phyloP scores from a whole-genome alignment of 2,113 vertebrate genomes.

The Sylvicapra grimmia region DNA sequence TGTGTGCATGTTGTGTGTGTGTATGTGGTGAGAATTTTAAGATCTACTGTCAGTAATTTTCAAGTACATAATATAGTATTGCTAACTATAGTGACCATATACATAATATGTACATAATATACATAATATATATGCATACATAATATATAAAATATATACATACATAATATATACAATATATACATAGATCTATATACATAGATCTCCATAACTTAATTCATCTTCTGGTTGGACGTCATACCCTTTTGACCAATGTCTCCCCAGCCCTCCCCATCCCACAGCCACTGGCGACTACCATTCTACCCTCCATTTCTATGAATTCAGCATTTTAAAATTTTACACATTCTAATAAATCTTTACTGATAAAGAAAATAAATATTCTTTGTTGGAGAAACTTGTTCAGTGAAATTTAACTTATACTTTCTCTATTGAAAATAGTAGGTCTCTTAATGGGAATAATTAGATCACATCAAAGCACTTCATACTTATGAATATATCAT shows the following conservation, averaged over 20 bases:
- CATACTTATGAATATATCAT: background rate
- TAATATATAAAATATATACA: background rate
- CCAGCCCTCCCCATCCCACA: background rate
- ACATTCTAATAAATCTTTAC: background rate
- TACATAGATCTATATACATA: background rate
- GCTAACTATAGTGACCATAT: background rate
- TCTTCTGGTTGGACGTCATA: background rate
- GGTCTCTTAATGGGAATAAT: background rate
- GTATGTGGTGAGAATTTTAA: background rate
- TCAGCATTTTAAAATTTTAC: background rate
- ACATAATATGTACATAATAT: background rate
- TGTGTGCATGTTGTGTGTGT: background rate
- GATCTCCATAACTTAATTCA: background rate
- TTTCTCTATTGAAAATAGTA: background rate
- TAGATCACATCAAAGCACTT: background rate
- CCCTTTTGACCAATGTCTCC: background rate
- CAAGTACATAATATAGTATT: background rate
- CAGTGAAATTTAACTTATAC: background rate
- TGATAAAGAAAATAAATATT: background rate
- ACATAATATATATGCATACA: background rate
- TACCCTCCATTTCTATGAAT: background rate
- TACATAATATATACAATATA: background rate
- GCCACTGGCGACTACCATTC: background rate
- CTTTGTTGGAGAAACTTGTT: background rate
- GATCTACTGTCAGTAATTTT: background rate